These are phyloP conservation scores for Elaphurus davidianus DNA, from an alignment of 2,113 vertebrate genomes.

Conservation along the genomic window DNA sequence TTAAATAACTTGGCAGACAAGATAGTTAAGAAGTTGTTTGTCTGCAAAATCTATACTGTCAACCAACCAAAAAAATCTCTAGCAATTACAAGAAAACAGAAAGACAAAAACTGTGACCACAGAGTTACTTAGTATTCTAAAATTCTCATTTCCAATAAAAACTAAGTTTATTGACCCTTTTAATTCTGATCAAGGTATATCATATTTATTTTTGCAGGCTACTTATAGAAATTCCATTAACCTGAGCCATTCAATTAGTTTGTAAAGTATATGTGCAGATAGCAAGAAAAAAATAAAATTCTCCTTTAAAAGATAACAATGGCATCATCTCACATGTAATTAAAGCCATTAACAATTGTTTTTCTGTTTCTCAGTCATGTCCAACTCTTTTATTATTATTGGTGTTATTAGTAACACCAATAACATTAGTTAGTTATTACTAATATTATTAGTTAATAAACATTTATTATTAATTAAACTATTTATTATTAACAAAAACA, in stretches of 20 bases:
- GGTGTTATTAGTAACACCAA: not conserved
- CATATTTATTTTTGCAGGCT: not conserved
- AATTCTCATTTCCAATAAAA: not conserved
- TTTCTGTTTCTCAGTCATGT: not conserved
- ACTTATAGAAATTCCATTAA: not conserved
- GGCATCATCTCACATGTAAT: not conserved
- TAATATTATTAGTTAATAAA: not conserved
- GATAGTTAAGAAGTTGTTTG: not conserved
- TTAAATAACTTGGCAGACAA: not conserved
- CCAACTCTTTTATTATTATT: not conserved
- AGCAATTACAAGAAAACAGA: not conserved
- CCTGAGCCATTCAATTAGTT: not conserved
- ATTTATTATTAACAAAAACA: not conserved
- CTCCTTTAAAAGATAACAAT: not conserved
- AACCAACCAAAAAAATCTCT: not conserved
- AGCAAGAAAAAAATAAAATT: not conserved
- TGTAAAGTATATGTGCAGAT: not conserved
- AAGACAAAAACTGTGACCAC: not conserved
- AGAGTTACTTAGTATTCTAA: not conserved
- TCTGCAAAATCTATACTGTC: conserved; percentile 9
- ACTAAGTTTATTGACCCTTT: not conserved
- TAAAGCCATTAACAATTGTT: not conserved
- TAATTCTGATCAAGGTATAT: not conserved
- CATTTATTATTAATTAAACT: not conserved
- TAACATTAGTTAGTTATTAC: not conserved